Percentiles rank a stretch among this genome's conserved stretches.
phyloP scores from a whole-genome alignment of 2,888 invertebrate species.

The Temnothorax unifasciatus region DNA sequence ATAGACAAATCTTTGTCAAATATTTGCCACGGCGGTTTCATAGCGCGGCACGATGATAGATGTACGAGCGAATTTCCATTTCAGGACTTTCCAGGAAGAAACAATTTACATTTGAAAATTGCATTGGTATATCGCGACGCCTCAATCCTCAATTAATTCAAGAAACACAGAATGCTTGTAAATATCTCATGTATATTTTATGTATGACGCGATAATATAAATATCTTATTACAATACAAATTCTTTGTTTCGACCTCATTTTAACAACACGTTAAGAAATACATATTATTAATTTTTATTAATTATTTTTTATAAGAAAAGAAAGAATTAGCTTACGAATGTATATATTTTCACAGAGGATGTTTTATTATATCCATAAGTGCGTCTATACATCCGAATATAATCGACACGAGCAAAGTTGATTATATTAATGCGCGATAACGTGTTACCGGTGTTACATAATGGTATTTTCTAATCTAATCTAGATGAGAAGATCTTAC shows the following conservation, averaged over 20 bases:
- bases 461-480: constrained; percentile 30
- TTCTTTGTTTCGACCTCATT: background rate
- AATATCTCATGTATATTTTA: background rate
- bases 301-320: background rate
- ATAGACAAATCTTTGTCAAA: constrained; percentile 14
- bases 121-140: background rate
- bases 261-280: background rate
- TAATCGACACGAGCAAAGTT: background rate
- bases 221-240: background rate
- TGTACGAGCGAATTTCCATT: background rate
- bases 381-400: background rate
- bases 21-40: background rate
- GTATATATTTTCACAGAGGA: background rate
- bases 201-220: background rate
- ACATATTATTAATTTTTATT: background rate
- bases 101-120: constrained; percentile 2
- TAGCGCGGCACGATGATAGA: background rate
- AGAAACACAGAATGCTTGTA: background rate
- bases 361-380: background rate
- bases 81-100: background rate
- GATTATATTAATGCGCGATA: constrained; percentile 20
- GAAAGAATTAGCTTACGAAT: background rate
- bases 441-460: constrained; percentile 18
- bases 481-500: constrained; percentile 14
- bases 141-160: background rate